Conservation (phyloP, 2,113 vertebrate genomes). For the Cyrtonyx montezumae region DNA sequence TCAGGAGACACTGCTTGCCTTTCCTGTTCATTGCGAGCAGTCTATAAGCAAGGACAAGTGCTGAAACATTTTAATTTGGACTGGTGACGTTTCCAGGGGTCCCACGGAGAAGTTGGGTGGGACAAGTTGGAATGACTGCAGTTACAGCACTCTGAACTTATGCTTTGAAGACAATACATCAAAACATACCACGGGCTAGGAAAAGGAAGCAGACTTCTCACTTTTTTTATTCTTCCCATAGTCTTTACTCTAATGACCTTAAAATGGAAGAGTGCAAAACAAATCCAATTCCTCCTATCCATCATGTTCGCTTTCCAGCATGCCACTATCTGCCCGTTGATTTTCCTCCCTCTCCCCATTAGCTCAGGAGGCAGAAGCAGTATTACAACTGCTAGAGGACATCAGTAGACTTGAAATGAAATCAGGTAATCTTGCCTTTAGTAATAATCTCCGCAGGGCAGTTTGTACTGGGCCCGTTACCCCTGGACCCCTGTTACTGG, state of each 20-base stretch:
- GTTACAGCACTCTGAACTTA: not conserved
- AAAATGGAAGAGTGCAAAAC: not conserved
- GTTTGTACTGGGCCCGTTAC: not conserved
- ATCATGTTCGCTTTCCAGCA: not conserved
- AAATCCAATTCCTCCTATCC: not conserved
- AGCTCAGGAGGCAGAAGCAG: not conserved
- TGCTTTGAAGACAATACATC: rapidly evolving
- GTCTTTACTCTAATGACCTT: not conserved
- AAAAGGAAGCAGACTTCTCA: not conserved
- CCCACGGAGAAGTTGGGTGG: not conserved
- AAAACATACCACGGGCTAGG: not conserved
- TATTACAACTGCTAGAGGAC: not conserved
- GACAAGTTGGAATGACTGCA: not conserved
- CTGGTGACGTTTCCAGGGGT: not conserved
- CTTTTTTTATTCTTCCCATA: not conserved
- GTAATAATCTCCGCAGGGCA: not conserved
- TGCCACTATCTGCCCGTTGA: not conserved
- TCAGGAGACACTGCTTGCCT: not conserved
- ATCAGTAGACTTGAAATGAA: not conserved
- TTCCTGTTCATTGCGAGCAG: not conserved
- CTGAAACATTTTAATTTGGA: not conserved
- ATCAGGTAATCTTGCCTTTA: not conserved
- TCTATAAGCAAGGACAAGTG: not conserved
- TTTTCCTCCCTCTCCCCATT: not conserved
- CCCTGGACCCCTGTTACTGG: not conserved